Evolutionary conservation across 2,113 vertebrate species (phyloP).

Genomic region (Campylomormyrus tamandua): DNA sequence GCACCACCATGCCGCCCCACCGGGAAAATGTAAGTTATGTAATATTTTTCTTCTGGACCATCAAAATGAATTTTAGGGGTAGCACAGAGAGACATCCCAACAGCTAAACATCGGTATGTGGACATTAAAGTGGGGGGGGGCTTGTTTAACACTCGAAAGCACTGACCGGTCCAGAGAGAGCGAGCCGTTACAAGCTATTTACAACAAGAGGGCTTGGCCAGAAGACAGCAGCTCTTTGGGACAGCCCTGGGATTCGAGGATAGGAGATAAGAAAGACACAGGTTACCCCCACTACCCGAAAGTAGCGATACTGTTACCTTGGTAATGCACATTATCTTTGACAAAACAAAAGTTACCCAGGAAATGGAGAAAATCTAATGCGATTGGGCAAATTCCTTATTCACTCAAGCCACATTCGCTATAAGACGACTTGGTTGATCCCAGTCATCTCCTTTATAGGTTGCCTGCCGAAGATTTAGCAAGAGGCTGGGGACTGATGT

Average conservation of each 20-base stretch:
- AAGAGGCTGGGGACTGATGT: too few species aligned
- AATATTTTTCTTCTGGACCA: not conserved
- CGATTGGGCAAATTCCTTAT: not conserved
- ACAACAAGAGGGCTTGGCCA: not conserved
- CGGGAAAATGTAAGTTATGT: not conserved
- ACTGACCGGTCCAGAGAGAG: not conserved
- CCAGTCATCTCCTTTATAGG: not conserved
- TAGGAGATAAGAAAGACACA: not conserved
- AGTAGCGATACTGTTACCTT: not conserved
- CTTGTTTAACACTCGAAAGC: not conserved
- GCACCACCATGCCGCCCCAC: too few species aligned
- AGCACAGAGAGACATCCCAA: not conserved
- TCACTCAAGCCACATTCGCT: not conserved
- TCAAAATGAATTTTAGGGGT: not conserved
- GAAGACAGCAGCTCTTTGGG: not conserved
- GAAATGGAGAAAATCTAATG: not conserved
- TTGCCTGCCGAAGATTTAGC: not conserved
- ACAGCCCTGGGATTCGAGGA: not conserved
- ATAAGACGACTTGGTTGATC: not conserved
- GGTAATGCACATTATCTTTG: not conserved
- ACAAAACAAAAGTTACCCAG: not conserved
- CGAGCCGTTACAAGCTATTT: not conserved
- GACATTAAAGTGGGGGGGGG: not conserved
- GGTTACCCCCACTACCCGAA: not conserved
- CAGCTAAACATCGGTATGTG: not conserved